phyloP scores from a whole-genome alignment of 2,113 vertebrate species.

The Monarcha castaneiventris region DNA sequence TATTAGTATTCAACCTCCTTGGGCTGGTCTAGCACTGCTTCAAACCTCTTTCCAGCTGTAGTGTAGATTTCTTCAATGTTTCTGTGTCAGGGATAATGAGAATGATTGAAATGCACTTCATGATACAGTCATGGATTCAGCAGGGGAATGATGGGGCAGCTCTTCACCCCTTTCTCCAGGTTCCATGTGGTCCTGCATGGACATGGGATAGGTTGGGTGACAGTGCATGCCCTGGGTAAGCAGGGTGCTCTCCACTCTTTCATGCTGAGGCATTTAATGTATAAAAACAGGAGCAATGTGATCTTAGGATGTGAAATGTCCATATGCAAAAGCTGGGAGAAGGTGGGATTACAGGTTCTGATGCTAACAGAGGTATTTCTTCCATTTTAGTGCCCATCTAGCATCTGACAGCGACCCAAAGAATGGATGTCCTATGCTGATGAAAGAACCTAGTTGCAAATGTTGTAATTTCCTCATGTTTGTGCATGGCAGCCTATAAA shows the following conservation, averaged over 20 bases:
- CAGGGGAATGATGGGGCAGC: neutral
- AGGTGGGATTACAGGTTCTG: neutral
- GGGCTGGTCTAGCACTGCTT: neutral
- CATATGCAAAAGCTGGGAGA: neutral
- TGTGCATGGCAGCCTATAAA: neutral
- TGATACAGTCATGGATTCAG: neutral
- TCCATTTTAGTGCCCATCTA: neutral
- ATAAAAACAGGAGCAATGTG: neutral
- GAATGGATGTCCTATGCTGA: neutral
- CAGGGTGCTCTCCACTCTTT: neutral
- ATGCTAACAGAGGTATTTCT: neutral
- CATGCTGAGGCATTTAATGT: neutral
- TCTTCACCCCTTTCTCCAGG: neutral
- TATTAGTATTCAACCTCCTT: neutral
- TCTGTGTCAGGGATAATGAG: neutral
- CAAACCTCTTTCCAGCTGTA: neutral
- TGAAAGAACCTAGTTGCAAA: neutral
- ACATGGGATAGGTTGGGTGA: neutral
- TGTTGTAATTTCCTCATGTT: neutral
- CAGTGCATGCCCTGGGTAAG: neutral
- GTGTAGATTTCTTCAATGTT: neutral
- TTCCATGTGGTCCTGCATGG: neutral
- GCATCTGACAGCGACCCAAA: neutral
- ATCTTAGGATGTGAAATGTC: neutral
- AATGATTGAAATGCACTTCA: neutral